Percentiles rank a stretch among this genome's conserved stretches.
These are phyloP conservation scores for Rhagoletis zephyria DNA, from an alignment of 1,140 invertebrate species.

Conservation along the genomic window DNA sequence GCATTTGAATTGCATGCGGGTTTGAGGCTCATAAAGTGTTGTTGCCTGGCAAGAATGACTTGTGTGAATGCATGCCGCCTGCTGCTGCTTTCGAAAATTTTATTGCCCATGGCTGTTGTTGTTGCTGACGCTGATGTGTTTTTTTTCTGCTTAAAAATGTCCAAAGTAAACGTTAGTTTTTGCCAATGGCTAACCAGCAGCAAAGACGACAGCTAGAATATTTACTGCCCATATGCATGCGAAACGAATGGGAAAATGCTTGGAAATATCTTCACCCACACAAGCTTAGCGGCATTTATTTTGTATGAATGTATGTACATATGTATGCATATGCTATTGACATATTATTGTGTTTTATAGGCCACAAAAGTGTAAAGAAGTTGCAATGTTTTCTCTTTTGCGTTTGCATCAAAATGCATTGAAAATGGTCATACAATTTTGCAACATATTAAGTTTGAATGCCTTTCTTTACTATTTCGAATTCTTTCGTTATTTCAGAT, in stretches of 20 bases:
- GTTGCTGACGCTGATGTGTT: not conserved
- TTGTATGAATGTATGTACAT: not conserved
- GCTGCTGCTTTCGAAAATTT: not conserved
- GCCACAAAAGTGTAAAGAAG: not conserved
- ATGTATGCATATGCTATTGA: slow-evolving; percentile 20
- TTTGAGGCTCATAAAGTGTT: slow-evolving; percentile 42
- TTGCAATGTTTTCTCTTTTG: not conserved
- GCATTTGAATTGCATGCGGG: not conserved
- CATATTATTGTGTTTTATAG: not conserved
- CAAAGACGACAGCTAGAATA: slow-evolving; percentile 44
- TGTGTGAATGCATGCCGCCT: slow-evolving; percentile 36
- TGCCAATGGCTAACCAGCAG: slow-evolving; percentile 29
- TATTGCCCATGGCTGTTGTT: not conserved
- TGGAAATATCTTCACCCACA: not conserved
- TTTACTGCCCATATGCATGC: slow-evolving; percentile 35
- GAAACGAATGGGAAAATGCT: slow-evolving; percentile 19
- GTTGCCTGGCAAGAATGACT: slow-evolving; percentile 42
- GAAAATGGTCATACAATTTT: not conserved
- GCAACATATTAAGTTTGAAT: too few species aligned
- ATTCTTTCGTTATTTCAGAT: too few species aligned
- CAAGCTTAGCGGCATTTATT: not conserved
- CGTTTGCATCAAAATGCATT: not conserved
- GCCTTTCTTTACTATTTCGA: too few species aligned
- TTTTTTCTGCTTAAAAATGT: slow-evolving; percentile 18
- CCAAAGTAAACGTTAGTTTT: slow-evolving; percentile 47